A percentile compares a stretch with the other conserved stretches of the same genome.
phyloP scores from a whole-genome alignment of 1,140 invertebrate species.

The Drosophila carrolli region DNA sequence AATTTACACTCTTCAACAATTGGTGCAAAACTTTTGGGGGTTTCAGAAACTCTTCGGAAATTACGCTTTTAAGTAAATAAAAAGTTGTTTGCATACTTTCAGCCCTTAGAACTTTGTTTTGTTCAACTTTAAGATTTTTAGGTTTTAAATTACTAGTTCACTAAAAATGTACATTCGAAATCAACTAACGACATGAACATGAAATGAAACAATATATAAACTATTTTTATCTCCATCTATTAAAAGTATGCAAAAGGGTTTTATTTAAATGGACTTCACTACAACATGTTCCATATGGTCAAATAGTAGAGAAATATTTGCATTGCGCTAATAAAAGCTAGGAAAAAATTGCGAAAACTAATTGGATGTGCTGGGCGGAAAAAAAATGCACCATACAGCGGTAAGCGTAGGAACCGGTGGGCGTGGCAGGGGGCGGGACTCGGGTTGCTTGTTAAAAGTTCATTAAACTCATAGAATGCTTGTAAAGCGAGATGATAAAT shows the following conservation, averaged over 20 bases:
- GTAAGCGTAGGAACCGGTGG: slow-evolving; percentile 15
- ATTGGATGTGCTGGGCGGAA: slow-evolving; percentile 66
- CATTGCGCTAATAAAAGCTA: slow-evolving; percentile 75
- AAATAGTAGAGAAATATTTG: slow-evolving; percentile 66
- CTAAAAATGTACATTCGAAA: not conserved
- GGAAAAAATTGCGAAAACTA: slow-evolving; percentile 71
- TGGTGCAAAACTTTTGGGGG: too few species aligned
- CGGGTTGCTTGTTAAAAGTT: slow-evolving; percentile 79
- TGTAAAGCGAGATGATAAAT: slow-evolving; percentile 83
- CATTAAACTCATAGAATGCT: slow-evolving; percentile 82
- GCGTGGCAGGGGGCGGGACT: slow-evolving; percentile 32
- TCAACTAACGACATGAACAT: not conserved
- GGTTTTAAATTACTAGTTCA: not conserved
- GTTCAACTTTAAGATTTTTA: too few species aligned
- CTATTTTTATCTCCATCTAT: not conserved
- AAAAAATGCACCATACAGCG: slow-evolving; percentile 42
- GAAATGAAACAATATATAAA: not conserved
- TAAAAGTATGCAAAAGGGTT: slow-evolving; percentile 20
- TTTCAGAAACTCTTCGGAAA: too few species aligned
- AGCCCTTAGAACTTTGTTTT: too few species aligned
- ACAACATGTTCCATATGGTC: slow-evolving; percentile 45
- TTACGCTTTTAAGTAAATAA: too few species aligned
- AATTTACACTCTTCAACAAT: too few species aligned
- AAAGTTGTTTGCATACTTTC: not conserved
- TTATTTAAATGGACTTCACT: slow-evolving; percentile 37